phyloP scores from a whole-genome alignment of 2,888 invertebrate species.

The Sarcophaga variegata region DNA sequence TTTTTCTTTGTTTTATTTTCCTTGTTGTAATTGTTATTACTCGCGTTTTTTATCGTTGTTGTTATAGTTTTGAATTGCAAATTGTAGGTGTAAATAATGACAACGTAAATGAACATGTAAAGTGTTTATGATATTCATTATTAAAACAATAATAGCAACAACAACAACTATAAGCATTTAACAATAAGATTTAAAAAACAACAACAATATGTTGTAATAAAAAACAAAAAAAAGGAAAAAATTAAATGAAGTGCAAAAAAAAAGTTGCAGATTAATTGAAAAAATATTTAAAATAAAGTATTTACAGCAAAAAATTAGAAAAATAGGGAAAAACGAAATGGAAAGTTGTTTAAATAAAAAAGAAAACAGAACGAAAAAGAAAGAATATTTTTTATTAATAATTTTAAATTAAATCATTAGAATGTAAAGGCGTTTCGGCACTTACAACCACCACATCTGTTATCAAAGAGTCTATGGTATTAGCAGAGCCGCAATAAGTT shows the following conservation, averaged over 20 bases:
- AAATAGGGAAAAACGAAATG: too few species aligned
- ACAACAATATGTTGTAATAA: constrained; percentile 4
- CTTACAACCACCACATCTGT: too few species aligned
- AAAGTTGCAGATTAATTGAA: neutral
- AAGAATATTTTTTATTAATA: too few species aligned
- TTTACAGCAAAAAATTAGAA: too few species aligned
- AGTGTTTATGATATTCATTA: constrained; percentile 32
- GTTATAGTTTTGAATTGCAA: neutral
- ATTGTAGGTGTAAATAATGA: constrained; percentile 53
- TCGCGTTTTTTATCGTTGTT: neutral
- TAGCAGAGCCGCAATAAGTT: too few species aligned
- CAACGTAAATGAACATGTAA: constrained; percentile 52
- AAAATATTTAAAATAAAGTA: too few species aligned
- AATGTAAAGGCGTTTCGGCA: too few species aligned
- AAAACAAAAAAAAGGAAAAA: constrained; percentile 8
- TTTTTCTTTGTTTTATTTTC: neutral
- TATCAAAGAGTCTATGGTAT: too few species aligned
- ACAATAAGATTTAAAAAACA: neutral
- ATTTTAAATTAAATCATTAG: too few species aligned
- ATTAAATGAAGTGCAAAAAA: constrained; percentile 12
- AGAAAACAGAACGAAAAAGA: neutral
- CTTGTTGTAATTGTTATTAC: neutral
- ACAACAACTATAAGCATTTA: neutral
- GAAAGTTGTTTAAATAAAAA: too few species aligned
- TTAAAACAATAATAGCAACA: constrained; percentile 17